These are phyloP conservation scores for Stictocephala bisonia DNA, from an alignment of 2,888 invertebrate genomes.

Conservation along the genomic window DNA sequence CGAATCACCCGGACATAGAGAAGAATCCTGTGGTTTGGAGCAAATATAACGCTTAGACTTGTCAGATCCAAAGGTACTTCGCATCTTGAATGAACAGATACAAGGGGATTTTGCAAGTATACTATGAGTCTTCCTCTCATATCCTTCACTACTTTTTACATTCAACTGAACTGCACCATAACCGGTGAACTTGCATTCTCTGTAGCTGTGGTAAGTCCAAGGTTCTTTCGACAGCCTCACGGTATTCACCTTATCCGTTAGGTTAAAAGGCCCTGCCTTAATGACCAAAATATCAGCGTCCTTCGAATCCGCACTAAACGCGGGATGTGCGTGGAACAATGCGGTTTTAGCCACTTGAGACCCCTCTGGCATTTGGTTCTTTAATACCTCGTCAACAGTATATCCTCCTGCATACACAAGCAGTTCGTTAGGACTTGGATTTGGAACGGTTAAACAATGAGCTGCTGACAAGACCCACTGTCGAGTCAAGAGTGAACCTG, in stretches of 20 bases:
- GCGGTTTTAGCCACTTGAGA: background rate
- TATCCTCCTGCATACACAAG: too few species aligned
- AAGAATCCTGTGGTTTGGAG: background rate
- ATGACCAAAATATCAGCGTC: too few species aligned
- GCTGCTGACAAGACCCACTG: slow-evolving; percentile 18
- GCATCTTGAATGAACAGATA: background rate
- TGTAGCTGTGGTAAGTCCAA: slow-evolving; percentile 11
- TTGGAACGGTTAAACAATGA: too few species aligned
- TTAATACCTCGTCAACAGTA: background rate
- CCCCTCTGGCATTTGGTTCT: background rate
- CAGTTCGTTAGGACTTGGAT: too few species aligned
- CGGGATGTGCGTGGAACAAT: background rate
- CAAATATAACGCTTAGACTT: slow-evolving; percentile 2
- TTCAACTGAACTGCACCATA: slow-evolving; percentile 2
- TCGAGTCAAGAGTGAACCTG: background rate
- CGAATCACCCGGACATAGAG: slow-evolving; percentile 17
- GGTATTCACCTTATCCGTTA: background rate
- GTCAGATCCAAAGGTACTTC: background rate
- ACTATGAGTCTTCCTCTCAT: background rate
- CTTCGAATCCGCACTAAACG: too few species aligned
- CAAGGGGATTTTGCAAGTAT: background rate
- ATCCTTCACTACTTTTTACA: background rate
- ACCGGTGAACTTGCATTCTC: background rate
- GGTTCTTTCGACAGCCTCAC: background rate
- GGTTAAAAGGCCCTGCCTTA: too few species aligned